A percentile compares a stretch with the other conserved stretches of the same genome.
Conservation (phyloP, 2,888 invertebrate species). For the Amphipyra tragopoginis region DNA sequence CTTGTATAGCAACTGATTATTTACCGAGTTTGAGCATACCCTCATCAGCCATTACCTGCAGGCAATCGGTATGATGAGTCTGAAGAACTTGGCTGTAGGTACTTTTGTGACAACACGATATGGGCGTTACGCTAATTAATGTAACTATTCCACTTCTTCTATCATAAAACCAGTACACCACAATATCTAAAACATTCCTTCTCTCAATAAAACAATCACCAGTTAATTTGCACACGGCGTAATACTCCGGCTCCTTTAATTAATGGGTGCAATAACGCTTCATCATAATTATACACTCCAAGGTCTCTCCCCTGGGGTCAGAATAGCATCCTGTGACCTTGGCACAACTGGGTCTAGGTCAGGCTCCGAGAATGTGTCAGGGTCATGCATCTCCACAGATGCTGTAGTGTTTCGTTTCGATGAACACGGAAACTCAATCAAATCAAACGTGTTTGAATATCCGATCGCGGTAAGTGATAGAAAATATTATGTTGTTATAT, state of each 20-base stretch:
- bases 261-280: conserved; percentile 49
- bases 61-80: too few relatives aligned
- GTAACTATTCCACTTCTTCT: too few relatives aligned
- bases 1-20: too few relatives aligned
- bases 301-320: conserved; percentile 17
- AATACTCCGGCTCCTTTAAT: conserved; percentile 29
- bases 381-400: conserved; percentile 13
- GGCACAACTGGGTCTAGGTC: conserved; percentile 23
- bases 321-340: conserved; percentile 16
- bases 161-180: too few relatives aligned
- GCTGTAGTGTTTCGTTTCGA: not conserved
- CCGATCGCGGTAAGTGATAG: not conserved
- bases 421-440: conserved; percentile 7
- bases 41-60: too few relatives aligned
- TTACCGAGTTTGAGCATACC: too few relatives aligned
- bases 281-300: conserved; percentile 43
- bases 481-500: not conserved
- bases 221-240: conserved; percentile 13
- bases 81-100: too few relatives aligned
- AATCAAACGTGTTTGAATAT: conserved; percentile 6
- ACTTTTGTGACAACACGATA: too few relatives aligned
- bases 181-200: not conserved
- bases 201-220: conserved; percentile 10
- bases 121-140: too few relatives aligned
- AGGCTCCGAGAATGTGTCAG: conserved; percentile 17